phyloP scores from a whole-genome alignment of 2,113 vertebrate species.

The Hippocampus zosterae region DNA sequence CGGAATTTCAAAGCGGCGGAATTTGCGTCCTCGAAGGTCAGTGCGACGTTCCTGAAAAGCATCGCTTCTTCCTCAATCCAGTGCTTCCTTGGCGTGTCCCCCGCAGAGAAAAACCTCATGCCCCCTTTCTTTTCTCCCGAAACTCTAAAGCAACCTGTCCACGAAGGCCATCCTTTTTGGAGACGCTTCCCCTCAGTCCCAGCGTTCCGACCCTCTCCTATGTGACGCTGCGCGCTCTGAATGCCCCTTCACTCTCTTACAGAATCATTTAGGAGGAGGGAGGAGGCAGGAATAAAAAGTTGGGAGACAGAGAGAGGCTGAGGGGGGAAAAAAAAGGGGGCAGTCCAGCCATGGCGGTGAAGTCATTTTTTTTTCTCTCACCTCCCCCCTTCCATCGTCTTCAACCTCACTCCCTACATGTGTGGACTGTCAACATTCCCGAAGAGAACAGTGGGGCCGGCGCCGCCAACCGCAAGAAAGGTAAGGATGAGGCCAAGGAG shows the following conservation, averaged over 20 bases:
- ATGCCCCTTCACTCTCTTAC: slow-evolving; percentile 62
- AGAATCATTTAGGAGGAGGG: slow-evolving; percentile 64
- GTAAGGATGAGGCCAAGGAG: slow-evolving; percentile 20
- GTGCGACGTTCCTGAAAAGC: slow-evolving; percentile 54
- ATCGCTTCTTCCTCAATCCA: slow-evolving; percentile 38
- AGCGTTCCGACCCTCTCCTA: slow-evolving; percentile 37
- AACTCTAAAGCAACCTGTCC: slow-evolving; percentile 25
- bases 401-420: slow-evolving; percentile 39
- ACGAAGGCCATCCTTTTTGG: slow-evolving; percentile 17
- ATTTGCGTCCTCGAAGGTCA: slow-evolving; percentile 14
- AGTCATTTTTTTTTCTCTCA: slow-evolving; percentile 61
- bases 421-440: slow-evolving; percentile 78
- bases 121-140: slow-evolving; percentile 11
- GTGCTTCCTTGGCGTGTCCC: slow-evolving; percentile 17
- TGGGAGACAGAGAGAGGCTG: slow-evolving; percentile 61
- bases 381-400: slow-evolving; percentile 36
- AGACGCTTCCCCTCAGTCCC: slow-evolving; percentile 26
- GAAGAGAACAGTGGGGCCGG: slow-evolving; percentile 63
- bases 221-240: slow-evolving; percentile 62
- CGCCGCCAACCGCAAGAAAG: slow-evolving; percentile 4
- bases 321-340: slow-evolving; percentile 56
- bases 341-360: slow-evolving; percentile 48
- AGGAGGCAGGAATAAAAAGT: slow-evolving; percentile 51
- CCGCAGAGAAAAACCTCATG: slow-evolving; percentile 19
- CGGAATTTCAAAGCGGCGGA: slow-evolving; percentile 8